Evolutionary conservation across 2,113 vertebrate genomes (phyloP).

Genomic region (Sciurus niger): DNA sequence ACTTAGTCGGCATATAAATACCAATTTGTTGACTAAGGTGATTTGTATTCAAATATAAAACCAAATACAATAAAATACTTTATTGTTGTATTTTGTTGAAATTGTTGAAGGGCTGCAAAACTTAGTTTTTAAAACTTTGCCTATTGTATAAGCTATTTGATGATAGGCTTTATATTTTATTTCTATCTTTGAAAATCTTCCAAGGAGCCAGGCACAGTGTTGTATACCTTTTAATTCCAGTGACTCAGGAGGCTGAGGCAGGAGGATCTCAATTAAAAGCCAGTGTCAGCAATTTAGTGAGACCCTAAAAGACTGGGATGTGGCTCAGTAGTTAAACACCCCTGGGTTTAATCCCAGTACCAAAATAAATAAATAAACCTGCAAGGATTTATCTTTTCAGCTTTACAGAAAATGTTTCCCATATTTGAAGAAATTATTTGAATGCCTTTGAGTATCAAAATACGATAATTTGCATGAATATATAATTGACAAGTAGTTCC

Average conservation of each 20-base stretch:
- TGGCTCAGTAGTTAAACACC: too few relatives aligned
- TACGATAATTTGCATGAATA: slow-evolving; percentile 8
- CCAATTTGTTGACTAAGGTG: slow-evolving; percentile 58
- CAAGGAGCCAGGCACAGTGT: too few relatives aligned
- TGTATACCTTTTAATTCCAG: too few relatives aligned
- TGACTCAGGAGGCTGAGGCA: too few relatives aligned
- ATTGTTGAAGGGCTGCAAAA: background rate
- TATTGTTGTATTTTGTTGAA: slow-evolving; percentile 27
- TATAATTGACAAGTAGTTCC: background rate
- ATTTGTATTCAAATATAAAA: slow-evolving; percentile 34
- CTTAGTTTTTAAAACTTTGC: slow-evolving; percentile 32
- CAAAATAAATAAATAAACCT: too few relatives aligned
- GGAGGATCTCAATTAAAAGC: too few relatives aligned
- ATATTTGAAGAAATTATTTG: slow-evolving; percentile 38
- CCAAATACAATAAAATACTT: background rate
- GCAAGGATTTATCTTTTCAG: background rate
- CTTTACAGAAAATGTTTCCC: background rate
- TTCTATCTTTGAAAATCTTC: background rate
- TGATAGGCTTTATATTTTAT: background rate
- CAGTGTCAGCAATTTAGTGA: too few relatives aligned
- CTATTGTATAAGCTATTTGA: background rate
- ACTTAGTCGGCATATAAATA: slow-evolving; percentile 18
- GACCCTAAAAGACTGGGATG: too few relatives aligned
- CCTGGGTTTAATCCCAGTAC: too few relatives aligned
- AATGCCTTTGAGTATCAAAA: background rate